phyloP scores from a whole-genome alignment of 2,113 vertebrate species.

The Protomyctophum bolini region DNA sequence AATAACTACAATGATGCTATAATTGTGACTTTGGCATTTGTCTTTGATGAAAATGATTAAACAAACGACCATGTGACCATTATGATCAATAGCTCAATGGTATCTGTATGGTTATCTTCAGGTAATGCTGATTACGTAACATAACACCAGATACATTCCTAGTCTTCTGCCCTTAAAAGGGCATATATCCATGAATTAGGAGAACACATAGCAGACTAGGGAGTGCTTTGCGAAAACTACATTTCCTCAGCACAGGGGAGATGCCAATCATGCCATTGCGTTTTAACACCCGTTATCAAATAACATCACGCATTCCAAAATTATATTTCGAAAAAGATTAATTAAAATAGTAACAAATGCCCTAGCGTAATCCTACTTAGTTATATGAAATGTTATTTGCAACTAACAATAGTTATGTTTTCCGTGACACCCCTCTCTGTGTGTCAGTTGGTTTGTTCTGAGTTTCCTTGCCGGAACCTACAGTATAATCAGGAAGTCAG shows the following conservation, averaged over 20 bases:
- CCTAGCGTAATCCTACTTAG: rapidly evolving
- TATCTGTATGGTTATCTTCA: too few relatives aligned
- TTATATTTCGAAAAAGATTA: background rate
- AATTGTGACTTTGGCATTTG: too few relatives aligned
- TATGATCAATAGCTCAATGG: too few relatives aligned
- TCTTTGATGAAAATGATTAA: too few relatives aligned
- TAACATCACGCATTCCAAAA: rapidly evolving
- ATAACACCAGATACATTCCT: conserved; percentile 16
- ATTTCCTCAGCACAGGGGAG: conserved; percentile 13
- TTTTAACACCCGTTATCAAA: background rate
- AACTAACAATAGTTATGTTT: rapidly evolving
- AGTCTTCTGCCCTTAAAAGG: conserved; percentile 72
- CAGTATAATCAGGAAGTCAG: conserved; percentile 77
- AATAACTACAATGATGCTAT: too few relatives aligned
- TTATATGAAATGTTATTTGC: too few relatives aligned
- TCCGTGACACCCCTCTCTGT: background rate
- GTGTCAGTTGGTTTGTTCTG: conserved; percentile 57
- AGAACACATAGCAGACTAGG: conserved; percentile 34
- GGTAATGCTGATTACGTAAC: background rate
- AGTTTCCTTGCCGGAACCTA: conserved; percentile 45
- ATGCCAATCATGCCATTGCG: rapidly evolving
- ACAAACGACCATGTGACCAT: too few relatives aligned
- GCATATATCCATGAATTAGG: conserved; percentile 66
- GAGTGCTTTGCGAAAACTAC: conserved; percentile 45
- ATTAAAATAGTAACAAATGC: rapidly evolving